These are phyloP conservation scores for Zaprionus tsacasi DNA, from an alignment of 1,140 invertebrate genomes.

Conservation along the genomic window DNA sequence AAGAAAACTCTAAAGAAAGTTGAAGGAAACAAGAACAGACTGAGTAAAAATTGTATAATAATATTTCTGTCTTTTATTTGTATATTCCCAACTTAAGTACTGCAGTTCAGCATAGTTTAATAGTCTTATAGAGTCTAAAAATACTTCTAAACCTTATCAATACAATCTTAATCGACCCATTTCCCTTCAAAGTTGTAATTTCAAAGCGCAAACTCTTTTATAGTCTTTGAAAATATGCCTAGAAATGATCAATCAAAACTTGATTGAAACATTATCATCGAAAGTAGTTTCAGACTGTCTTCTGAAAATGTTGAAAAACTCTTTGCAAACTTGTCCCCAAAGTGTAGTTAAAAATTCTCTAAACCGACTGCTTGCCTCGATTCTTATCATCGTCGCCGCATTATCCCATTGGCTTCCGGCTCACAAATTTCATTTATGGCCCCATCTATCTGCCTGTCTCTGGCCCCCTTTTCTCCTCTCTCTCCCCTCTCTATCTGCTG, in stretches of 20 bases:
- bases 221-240: neutral
- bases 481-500: neutral
- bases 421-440: slow-evolving; percentile 5
- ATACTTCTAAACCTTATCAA: too few relatives aligned
- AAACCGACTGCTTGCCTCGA: neutral
- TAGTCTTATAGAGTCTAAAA: too few relatives aligned
- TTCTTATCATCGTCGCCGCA: neutral
- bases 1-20: too few relatives aligned
- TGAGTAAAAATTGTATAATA: too few relatives aligned
- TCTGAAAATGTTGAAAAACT: neutral
- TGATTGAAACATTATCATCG: neutral
- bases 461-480: neutral
- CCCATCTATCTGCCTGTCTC: neutral
- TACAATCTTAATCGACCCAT: too few relatives aligned
- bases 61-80: too few relatives aligned
- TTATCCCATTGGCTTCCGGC: slow-evolving; percentile 2
- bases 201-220: neutral
- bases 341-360: slow-evolving; percentile 4
- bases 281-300: neutral
- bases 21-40: too few relatives aligned
- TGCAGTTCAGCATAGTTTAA: too few relatives aligned
- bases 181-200: neutral
- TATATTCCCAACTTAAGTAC: too few relatives aligned
- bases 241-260: neutral
- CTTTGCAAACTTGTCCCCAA: neutral